Percentiles rank a stretch among this genome's conserved stretches.
These are phyloP conservation scores for Crocidura indochinensis DNA, from an alignment of 2,797 vertebrate species.

Conservation along the genomic window DNA sequence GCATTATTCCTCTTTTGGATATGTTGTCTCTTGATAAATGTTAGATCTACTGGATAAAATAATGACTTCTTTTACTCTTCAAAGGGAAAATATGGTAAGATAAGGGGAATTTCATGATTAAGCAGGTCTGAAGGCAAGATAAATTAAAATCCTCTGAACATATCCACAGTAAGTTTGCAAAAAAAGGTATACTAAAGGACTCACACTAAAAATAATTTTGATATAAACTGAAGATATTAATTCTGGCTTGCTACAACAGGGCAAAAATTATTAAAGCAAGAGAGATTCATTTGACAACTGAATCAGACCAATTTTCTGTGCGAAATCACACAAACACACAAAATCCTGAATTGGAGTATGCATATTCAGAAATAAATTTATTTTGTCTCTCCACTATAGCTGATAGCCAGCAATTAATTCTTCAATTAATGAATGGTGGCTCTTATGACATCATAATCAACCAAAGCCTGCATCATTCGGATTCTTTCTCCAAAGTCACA, in stretches of 20 bases:
- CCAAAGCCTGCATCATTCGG: background rate
- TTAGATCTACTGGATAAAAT: background rate
- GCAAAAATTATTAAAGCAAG: constrained; percentile 57
- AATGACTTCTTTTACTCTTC: background rate
- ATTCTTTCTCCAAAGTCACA: constrained; percentile 1
- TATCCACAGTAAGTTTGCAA: background rate
- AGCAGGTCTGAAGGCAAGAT: constrained; percentile 21
- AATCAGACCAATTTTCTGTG: constrained; percentile 79
- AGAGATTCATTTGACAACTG: constrained; percentile 75
- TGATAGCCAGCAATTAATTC: constrained; percentile 71
- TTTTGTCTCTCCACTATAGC: constrained; percentile 66
- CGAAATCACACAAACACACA: background rate
- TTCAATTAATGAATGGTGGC: constrained; percentile 70
- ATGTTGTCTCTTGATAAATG: background rate
- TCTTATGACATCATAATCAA: constrained; percentile 65
- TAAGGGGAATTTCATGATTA: background rate
- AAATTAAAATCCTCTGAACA: background rate
- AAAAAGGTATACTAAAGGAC: constrained; percentile 47
- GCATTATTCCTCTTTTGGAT: background rate
- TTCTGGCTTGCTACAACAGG: constrained; percentile 48
- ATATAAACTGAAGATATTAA: constrained; percentile 68
- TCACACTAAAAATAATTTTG: constrained; percentile 34
- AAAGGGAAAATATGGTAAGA: background rate
- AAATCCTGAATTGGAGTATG: background rate
- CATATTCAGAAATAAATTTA: constrained; percentile 40